A percentile compares a stretch with the other conserved stretches of the same genome.
These are phyloP conservation scores for Atrichornis clamosus DNA, from an alignment of 2,113 vertebrate genomes.

Conservation along the genomic window DNA sequence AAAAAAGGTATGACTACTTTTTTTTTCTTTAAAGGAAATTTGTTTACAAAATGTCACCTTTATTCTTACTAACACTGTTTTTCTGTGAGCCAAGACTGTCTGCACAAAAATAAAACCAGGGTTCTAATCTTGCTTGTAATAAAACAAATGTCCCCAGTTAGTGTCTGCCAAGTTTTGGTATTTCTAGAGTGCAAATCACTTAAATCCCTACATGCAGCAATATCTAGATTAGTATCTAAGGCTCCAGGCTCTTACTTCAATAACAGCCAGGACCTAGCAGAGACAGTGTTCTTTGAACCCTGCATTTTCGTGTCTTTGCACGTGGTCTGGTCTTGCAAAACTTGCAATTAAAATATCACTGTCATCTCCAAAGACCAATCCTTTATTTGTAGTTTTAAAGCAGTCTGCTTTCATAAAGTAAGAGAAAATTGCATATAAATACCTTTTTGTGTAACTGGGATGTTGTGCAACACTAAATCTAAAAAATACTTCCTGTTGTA, in stretches of 20 bases:
- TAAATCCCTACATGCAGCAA: neutral
- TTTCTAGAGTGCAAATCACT: neutral
- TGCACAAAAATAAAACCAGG: neutral
- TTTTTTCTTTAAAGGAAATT: neutral
- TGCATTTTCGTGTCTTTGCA: neutral
- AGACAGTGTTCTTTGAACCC: neutral
- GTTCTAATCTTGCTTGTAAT: neutral
- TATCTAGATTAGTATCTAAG: neutral
- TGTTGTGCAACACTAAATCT: neutral
- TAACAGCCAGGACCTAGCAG: neutral
- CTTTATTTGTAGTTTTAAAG: neutral
- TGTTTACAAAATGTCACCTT: neutral
- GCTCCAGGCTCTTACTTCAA: neutral
- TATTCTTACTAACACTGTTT: neutral
- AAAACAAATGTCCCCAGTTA: neutral
- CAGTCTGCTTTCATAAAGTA: neutral
- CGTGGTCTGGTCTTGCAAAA: neutral
- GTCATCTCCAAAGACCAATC: neutral
- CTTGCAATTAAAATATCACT: neutral
- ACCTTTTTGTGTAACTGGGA: neutral
- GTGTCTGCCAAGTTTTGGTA: neutral
- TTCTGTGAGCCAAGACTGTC: neutral
- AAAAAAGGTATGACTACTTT: neutral
- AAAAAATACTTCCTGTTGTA: neutral
- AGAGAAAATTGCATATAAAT: neutral